phyloP scores from a whole-genome alignment of 2,888 invertebrate genomes.

The Ceratothoa steindachneri region DNA sequence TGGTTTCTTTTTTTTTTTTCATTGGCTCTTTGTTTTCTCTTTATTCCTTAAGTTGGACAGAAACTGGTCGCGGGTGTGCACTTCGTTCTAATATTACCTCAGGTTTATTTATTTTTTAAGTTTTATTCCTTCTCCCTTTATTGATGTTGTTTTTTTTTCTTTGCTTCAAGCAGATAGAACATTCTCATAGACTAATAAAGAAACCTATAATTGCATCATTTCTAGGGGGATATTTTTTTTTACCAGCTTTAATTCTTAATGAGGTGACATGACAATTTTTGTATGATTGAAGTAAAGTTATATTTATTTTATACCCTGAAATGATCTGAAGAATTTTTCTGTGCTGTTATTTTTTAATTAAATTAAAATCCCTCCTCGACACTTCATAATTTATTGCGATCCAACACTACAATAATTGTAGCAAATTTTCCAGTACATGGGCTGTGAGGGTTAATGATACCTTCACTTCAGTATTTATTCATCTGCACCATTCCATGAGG shows the following conservation, averaged over 20 bases:
- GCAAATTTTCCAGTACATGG: not conserved
- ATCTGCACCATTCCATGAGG: constrained; percentile 40
- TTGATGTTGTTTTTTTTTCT: not conserved
- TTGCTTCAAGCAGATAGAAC: not conserved
- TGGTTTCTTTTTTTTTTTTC: not conserved
- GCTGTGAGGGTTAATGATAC: not conserved
- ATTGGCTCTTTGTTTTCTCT: not conserved
- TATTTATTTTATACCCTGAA: too few species aligned
- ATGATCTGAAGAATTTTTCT: too few species aligned
- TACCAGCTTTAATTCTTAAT: too few species aligned
- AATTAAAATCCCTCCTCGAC: too few species aligned
- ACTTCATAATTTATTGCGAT: too few species aligned
- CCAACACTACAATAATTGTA: too few species aligned
- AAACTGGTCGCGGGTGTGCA: not conserved
- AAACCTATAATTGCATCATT: too few species aligned
- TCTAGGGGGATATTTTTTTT: too few species aligned
- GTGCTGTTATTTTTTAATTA: too few species aligned
- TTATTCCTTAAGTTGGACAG: not conserved
- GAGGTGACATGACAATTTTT: too few species aligned
- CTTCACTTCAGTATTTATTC: constrained; percentile 22
- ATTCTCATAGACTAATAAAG: not conserved
- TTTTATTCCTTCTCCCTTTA: not conserved
- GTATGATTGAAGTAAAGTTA: too few species aligned
- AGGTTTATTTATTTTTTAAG: not conserved
- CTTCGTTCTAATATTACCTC: not conserved